phyloP scores from a whole-genome alignment of 2,888 invertebrate species.

The Silvanus unidentatus region DNA sequence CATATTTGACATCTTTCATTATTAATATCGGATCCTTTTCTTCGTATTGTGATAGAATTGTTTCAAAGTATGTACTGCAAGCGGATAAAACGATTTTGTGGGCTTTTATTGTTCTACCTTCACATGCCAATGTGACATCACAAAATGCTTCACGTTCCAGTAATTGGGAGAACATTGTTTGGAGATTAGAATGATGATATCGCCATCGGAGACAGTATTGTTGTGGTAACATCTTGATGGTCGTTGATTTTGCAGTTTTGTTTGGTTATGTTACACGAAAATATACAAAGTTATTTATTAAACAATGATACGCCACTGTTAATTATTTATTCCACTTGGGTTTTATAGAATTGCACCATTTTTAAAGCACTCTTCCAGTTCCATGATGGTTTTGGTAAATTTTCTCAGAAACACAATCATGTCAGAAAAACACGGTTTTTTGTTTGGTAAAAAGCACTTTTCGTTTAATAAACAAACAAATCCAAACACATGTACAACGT shows the following conservation, averaged over 20 bases:
- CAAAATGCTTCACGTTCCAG: constrained; percentile 84
- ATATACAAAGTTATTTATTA: no score
- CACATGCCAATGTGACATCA: constrained; percentile 84
- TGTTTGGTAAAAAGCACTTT: constrained; percentile 21
- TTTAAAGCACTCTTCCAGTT: constrained; percentile 19
- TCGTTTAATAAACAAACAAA: constrained; percentile 22
- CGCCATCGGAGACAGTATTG: constrained; percentile 91
- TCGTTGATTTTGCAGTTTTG: constrained; percentile 10
- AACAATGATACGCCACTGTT: no score
- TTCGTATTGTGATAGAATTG: constrained; percentile 74
- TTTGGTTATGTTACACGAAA: constrained; percentile 24
- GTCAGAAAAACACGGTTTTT: constrained; percentile 20
- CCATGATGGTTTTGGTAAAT: constrained; percentile 15
- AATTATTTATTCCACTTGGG: no score
- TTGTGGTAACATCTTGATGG: constrained; percentile 66
- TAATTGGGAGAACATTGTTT: constrained; percentile 83
- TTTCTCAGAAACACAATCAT: constrained; percentile 20
- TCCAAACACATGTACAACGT: no score
- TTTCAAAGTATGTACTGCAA: constrained; percentile 87
- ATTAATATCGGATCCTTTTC: constrained; percentile 78
- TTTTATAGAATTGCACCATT: constrained; percentile 8
- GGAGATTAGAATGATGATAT: constrained; percentile 85
- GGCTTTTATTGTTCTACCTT: constrained; percentile 70
- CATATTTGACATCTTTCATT: constrained; percentile 85
- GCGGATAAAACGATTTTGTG: constrained; percentile 86